Base-by-base conservation (phyloP, 2,113 vertebrate genomes). In the Galbula dea region DNA sequence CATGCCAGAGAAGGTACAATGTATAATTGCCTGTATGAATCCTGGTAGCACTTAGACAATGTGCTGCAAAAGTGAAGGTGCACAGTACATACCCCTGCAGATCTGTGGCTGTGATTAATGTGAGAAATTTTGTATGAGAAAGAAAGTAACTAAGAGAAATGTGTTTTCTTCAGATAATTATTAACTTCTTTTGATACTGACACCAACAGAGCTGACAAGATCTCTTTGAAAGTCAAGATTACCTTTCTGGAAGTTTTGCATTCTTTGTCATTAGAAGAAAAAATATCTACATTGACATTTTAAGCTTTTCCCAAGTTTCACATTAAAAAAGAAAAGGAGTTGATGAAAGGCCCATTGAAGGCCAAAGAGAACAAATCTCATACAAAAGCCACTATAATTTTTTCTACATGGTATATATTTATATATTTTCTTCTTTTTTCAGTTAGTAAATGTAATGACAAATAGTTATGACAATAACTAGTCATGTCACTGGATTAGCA, bases 41-140 rank as follows among this genome's bases (percentile, higher is more conserved):
- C 82, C 89, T 86, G 85, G 83, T 92, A 97, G 94, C 96, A 94
- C 94, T 95, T 94, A 97, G 90, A 97, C 88, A 96, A 79, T 86
- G 85, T 87, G 65, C 93, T 95, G 82, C 92, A 95, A 94, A 96
- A 94, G 89, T 90, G 90, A 96, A 96, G 67, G 74, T 89, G 78
- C 80, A 92, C 41, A 6, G 94, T 87, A 84, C 37, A 52, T 93
- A 83, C 43, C 9, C 55, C 73, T 96, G 89, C 80, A 86, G 83
- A 83, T 95, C 55, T 94, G 83, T 87, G 93, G 72, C 74, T 92
- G 77, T 88, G 94, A 94, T 96, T 86, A 97, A 85, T 72, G 66
- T 61, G 82, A 84, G 79, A 96, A 94, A 78, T 90, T 94, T 81
- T 97, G 51, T 90, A 88, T 48, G 29, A 89, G 30, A 86, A 88